Percentiles rank a stretch among this genome's conserved stretches.
Conservation (phyloP, 2,113 vertebrate genomes). For the Ammodramus savannarum region DNA sequence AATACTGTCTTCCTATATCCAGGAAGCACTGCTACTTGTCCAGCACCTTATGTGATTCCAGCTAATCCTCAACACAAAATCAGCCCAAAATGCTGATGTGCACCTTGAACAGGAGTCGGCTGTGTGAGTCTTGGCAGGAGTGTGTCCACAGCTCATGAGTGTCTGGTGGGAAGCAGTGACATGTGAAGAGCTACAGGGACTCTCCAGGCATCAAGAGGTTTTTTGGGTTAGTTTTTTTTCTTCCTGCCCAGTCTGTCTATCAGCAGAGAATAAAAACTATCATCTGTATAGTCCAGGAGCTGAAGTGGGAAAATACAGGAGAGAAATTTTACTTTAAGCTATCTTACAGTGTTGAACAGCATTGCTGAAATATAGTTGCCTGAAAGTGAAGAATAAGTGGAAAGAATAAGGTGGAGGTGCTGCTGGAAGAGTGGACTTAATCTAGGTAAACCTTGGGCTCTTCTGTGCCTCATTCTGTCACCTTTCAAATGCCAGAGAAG, state of each 20-base stretch:
- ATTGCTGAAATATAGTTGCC: neutral
- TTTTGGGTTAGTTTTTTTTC: neutral
- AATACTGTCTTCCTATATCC: neutral
- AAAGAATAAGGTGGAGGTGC: neutral
- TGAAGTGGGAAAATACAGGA: neutral
- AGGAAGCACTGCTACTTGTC: neutral
- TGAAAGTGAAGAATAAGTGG: neutral
- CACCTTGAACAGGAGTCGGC: neutral
- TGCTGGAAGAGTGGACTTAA: neutral
- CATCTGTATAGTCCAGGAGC: neutral
- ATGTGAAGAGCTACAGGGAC: neutral
- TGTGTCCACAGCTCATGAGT: rapidly evolving
- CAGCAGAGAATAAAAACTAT: neutral
- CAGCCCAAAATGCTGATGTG: neutral
- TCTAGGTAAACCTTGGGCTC: neutral
- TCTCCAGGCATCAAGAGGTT: neutral
- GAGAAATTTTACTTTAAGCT: neutral
- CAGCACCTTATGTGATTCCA: neutral
- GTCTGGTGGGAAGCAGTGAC: neutral
- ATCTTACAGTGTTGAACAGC: neutral
- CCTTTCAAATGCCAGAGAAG: neutral
- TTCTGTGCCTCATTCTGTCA: neutral
- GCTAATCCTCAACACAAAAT: neutral
- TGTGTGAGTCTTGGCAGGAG: neutral
- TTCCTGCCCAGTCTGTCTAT: neutral